Base-by-base conservation (phyloP, 2,113 vertebrate genomes). In the Rhinolophus sinicus region DNA sequence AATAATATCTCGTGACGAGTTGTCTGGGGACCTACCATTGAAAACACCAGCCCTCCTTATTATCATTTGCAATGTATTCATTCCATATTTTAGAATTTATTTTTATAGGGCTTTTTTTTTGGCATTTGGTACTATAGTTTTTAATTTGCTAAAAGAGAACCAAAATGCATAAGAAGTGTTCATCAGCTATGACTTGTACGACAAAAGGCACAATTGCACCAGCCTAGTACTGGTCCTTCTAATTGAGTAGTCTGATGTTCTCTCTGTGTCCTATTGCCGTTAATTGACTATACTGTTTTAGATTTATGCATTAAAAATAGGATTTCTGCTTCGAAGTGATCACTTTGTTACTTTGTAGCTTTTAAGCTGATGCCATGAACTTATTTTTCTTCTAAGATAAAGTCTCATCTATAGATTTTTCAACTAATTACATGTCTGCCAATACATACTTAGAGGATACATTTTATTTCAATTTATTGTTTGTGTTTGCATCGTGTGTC, bases 321-420 rank as follows among this genome's bases (percentile, higher is more conserved):
- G 14, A 90, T 94, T 98, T 96, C 94, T 88, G 28, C 70, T 98
- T 98, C 2, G 47, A 52, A 95, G 30, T 8, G 89, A 75, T 97
- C 89, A 58, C 78, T 60, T 97, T 88, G 97, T 97, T 97, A 97
- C 94, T 97, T 78, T 92, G 96, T 97, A 92, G 98, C 98, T 98
- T 97, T 98, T 97, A 98, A 98, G 92, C 40, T 24, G 9, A 72
- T 87, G 95, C 93, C 77, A 96, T 86, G 83, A 80, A 97, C 96
- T 98, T 97, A 97, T 97, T 97, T 97, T 97, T 98, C 94, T 96
- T 92, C 58, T 73, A 94, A 93, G 89, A 96, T 94, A 77, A 98
- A 97, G 97, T 98, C 96, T 88, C 93, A 90, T 97, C 95, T 97
- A 58, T 97, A 87, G 97, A 97, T 98, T 98, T 98, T 98, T 97